Conservation (phyloP, 2,113 vertebrate genomes). For the Rhadina sibilatrix region DNA sequence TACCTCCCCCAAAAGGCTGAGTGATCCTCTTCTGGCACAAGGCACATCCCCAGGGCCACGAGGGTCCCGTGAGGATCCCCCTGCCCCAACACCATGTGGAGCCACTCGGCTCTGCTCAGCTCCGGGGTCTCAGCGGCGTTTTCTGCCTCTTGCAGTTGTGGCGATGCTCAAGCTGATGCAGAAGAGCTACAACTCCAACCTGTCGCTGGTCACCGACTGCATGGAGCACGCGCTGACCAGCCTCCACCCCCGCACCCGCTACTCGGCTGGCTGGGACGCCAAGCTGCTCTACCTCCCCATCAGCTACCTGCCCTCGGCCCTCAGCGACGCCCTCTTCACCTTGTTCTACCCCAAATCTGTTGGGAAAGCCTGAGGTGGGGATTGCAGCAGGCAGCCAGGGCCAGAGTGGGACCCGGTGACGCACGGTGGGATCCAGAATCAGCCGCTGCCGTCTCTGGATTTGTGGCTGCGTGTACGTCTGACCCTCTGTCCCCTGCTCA, state of each 20-base stretch:
- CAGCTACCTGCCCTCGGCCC: conserved; percentile 78
- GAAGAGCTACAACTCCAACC: not conserved
- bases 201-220: conserved; percentile 74
- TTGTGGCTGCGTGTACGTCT: rapidly evolving
- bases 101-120: rapidly evolving
- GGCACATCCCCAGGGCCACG: rapidly evolving
- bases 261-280: conserved; percentile 76
- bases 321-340: conserved; percentile 62
- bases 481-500: not conserved
- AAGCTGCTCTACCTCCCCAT: conserved; percentile 71
- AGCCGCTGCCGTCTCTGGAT: not conserved
- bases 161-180: rapidly evolving
- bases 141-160: not conserved
- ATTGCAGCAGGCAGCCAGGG: not conserved
- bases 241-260: conserved; percentile 69
- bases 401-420: rapidly evolving
- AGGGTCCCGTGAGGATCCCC: rapidly evolving
- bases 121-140: rapidly evolving
- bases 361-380: conserved; percentile 9
- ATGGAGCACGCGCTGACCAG: conserved; percentile 81
- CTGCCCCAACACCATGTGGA: rapidly evolving
- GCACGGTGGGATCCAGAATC: rapidly evolving
- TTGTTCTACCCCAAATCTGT: not conserved
- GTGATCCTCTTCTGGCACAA: not conserved
- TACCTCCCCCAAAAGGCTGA: not conserved